These are phyloP conservation scores for Cepaea nemoralis DNA, from an alignment of 1,140 invertebrate species.

Conservation along the genomic window DNA sequence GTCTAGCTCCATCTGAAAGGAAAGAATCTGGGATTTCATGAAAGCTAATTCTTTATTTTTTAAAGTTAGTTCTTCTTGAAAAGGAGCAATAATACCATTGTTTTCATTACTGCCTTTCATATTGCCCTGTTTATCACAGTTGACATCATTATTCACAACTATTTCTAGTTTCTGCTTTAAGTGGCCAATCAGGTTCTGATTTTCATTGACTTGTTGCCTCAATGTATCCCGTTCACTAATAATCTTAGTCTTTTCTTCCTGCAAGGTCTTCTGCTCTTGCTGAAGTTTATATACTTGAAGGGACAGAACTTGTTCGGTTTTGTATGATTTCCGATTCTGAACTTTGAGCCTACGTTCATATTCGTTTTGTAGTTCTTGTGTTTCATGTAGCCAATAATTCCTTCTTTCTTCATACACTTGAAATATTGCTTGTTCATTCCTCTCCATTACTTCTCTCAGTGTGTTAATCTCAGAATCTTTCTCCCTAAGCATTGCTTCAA, in stretches of 20 bases:
- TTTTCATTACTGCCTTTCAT: conserved; percentile 57
- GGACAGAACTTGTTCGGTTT: conserved; percentile 80
- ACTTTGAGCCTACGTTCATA: conserved; percentile 81
- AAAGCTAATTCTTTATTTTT: conserved; percentile 57
- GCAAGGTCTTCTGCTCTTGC: conserved; percentile 78
- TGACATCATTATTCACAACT: not conserved
- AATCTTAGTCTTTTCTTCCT: conserved; percentile 74
- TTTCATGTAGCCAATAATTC: conserved; percentile 65
- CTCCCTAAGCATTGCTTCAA: conserved; percentile 82
- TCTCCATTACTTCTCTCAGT: conserved; percentile 82
- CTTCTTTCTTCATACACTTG: conserved; percentile 78
- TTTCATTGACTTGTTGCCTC: conserved; percentile 74
- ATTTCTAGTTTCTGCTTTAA: not conserved
- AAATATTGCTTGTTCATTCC: conserved; percentile 84
- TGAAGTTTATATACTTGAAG: conserved; percentile 81
- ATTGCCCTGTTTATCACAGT: not conserved
- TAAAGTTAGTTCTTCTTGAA: conserved; percentile 66
- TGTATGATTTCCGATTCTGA: conserved; percentile 78
- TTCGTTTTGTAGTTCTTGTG: conserved; percentile 76
- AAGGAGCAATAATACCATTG: conserved; percentile 78
- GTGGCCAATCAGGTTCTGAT: not conserved
- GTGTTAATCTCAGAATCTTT: conserved; percentile 82
- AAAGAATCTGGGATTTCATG: conserved; percentile 74
- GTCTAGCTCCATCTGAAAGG: conserved; percentile 66
- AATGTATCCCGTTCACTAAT: conserved; percentile 52